A percentile compares a stretch with the other conserved stretches of the same genome.
These are phyloP conservation scores for Drosophila emarginata DNA, from an alignment of 2,888 invertebrate genomes.

Conservation along the genomic window DNA sequence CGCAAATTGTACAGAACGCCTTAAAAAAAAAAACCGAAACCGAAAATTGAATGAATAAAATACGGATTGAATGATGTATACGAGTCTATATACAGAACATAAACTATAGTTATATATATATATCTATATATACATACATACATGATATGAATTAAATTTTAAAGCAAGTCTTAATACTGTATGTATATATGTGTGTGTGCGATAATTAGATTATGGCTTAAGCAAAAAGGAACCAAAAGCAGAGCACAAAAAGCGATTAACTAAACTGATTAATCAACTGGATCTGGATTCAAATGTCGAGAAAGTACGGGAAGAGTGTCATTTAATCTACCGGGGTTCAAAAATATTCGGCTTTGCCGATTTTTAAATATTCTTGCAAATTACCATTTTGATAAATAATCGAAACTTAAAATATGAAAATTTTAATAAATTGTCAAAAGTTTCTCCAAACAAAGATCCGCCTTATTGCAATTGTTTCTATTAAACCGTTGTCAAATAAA, in stretches of 20 bases:
- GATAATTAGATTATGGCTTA: conserved; percentile 46
- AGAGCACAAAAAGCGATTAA: conserved; percentile 29
- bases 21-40: conserved; percentile 56
- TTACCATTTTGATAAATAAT: too few species aligned
- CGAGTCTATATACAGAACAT: conserved; percentile 72
- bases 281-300: conserved; percentile 13
- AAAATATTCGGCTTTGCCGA: neutral
- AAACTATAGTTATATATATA: conserved; percentile 63
- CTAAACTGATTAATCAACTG: neutral
- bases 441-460: too few species aligned
- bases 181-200: conserved; percentile 20
- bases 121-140: conserved; percentile 29
- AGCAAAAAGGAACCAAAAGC: conserved; percentile 69
- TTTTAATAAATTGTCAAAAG: too few species aligned
- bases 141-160: conserved; percentile 55
- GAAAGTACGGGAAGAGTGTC: neutral
- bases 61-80: conserved; percentile 64
- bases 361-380: neutral
- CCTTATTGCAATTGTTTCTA: too few species aligned
- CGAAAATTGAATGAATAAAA: conserved; percentile 49
- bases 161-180: conserved; percentile 37
- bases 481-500: too few species aligned
- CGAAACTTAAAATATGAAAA: too few species aligned
- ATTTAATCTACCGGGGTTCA: neutral
- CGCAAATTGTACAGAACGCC: conserved; percentile 79